Evolutionary conservation across 1,140 invertebrate genomes (phyloP), one percentile per base, ranked within the genome.

Genomic region (Coboldia fuscipes): DNA sequence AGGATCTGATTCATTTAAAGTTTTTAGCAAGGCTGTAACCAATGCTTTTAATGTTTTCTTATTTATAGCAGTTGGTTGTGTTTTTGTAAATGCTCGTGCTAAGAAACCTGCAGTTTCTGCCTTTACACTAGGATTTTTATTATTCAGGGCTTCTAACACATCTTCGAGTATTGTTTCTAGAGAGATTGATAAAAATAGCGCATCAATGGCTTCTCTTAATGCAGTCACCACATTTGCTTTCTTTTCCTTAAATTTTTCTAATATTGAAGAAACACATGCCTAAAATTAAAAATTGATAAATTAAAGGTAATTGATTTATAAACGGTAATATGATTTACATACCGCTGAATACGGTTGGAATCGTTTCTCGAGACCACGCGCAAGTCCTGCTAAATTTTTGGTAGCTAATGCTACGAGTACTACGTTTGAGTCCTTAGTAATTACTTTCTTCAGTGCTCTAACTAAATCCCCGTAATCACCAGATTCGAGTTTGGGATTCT

Each of bases 191-290:
- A 66, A 58, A 58, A 76, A 94, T 38, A 88, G 72, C 7, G 84
- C 83, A 62, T 98, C 93, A 21, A 85, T 77, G n/a, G 85, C 82
- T 41, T 97, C 90, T 23, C 83, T 59, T 13, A 97, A 58, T 2
- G 77, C 72, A 21, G 63, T 48, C 0, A 97, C 85, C 30, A 96
- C 89, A 53, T 74, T 85, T 23, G 72, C 63, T 48, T 98, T 98
- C 61, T 96, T 97, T 56, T 98, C 94, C 48, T 92, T 93, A 47
- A 98, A 97, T 61, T 97, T 97, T 45, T 96, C 89, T 7, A 97
- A 54, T 16, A 92, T 63, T 1, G 73, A 68, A 2, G 81, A 66
- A 7, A 94, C 60, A 46, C 81, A 79, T 19, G 73, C 65, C 51
- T 54, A 19, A 12, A 29, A 26, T 12, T 7, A 14, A 34, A 22